A percentile compares a stretch with the other conserved stretches of the same genome.
Evolutionary conservation across 2,888 invertebrate species (phyloP).

Genomic region (Xanthorhoe designata): DNA sequence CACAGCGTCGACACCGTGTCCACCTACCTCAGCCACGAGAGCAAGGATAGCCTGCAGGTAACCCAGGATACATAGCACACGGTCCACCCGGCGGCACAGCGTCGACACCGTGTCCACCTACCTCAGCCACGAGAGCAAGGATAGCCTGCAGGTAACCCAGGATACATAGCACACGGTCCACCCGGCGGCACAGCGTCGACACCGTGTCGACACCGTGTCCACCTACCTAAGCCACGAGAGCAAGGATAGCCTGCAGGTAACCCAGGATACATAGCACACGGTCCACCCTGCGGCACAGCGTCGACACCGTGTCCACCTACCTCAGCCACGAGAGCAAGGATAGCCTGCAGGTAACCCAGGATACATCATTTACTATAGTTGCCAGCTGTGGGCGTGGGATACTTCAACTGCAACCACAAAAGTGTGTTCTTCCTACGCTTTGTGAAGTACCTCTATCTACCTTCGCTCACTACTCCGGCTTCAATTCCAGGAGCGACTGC

Average conservation of each 20-base stretch:
- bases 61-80: constrained; percentile 87
- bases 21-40: constrained; percentile 94
- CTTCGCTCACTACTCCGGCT: too few relatives aligned
- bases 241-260: constrained; percentile 87
- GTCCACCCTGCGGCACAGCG: constrained; percentile 92
- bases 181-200: constrained; percentile 93
- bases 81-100: constrained; percentile 92
- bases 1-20: constrained; percentile 95
- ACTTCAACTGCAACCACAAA: too few relatives aligned
- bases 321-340: constrained; percentile 93
- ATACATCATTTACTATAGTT: too few relatives aligned
- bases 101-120: constrained; percentile 96
- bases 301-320: constrained; percentile 95
- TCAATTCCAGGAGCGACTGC: too few relatives aligned
- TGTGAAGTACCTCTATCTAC: too few relatives aligned
- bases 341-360: constrained; percentile 78
- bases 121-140: constrained; percentile 93
- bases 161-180: constrained; percentile 91
- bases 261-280: constrained; percentile 90
- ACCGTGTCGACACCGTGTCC: constrained; percentile 94
- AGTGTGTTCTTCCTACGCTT: too few relatives aligned
- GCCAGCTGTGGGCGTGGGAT: too few relatives aligned
- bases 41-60: constrained; percentile 87
- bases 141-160: constrained; percentile 86
- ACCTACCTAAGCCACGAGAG: constrained; percentile 95